These are phyloP conservation scores for Drosophila tropicalis DNA, from an alignment of 1,140 invertebrate genomes.

Conservation along the genomic window DNA sequence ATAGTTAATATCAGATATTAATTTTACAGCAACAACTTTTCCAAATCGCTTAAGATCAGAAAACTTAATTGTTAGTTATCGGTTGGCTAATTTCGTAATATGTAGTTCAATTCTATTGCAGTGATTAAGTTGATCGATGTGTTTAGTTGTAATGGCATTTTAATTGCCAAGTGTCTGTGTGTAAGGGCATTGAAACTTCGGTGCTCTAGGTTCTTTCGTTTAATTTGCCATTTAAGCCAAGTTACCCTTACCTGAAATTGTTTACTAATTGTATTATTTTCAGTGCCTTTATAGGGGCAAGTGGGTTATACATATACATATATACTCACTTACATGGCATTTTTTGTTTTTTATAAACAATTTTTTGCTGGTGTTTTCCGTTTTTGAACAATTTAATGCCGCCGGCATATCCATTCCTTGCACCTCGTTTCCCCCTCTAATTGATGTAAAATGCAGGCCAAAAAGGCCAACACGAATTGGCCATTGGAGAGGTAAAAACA, in stretches of 20 bases:
- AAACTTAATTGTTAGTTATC: no score
- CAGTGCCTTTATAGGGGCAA: conserved; percentile 12
- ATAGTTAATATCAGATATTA: no score
- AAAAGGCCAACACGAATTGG: conserved; percentile 14
- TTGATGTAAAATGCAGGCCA: conserved; percentile 45
- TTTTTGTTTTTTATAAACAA: conserved; percentile 18
- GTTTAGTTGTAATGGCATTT: not conserved
- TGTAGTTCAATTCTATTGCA: no score
- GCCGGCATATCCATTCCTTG: conserved; percentile 38
- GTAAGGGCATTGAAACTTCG: conserved; percentile 5
- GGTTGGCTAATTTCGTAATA: no score
- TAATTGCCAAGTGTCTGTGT: not conserved
- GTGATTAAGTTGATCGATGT: no score
- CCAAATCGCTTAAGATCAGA: no score
- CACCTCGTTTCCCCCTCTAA: conserved; percentile 43
- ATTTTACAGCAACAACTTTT: no score
- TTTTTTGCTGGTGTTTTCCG: conserved; percentile 29
- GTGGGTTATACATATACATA: conserved; percentile 2
- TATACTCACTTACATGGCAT: not conserved
- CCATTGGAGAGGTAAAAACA: conserved; percentile 18
- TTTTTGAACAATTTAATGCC: conserved; percentile 38
- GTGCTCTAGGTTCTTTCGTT: not conserved
- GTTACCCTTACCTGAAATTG: conserved; percentile 35
- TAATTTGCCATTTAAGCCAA: not conserved
- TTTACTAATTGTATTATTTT: conserved; percentile 47